phyloP scores from a whole-genome alignment of 2,797 vertebrate genomes.

The Smutsia gigantea region DNA sequence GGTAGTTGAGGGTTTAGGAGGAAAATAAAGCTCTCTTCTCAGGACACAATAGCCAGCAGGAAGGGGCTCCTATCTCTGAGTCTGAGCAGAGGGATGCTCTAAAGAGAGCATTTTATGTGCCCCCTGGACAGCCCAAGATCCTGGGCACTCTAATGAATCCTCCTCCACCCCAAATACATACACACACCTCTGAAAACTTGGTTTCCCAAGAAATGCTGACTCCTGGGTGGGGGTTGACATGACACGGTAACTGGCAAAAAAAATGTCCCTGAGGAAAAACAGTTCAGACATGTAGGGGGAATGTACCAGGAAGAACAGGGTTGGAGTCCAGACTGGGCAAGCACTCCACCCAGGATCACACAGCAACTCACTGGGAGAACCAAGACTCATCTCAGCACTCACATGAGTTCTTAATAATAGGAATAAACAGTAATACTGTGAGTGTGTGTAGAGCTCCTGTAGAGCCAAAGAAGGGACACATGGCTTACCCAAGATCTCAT shows the following conservation, averaged over 20 bases:
- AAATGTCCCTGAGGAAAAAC: neutral
- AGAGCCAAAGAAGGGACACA: neutral
- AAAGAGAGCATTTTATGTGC: neutral
- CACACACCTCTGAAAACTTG: neutral
- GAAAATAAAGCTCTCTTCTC: constrained; percentile 19
- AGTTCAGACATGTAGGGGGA: neutral
- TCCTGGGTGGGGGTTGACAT: neutral
- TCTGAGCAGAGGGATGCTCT: neutral
- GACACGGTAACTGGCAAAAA: neutral
- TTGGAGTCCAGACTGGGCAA: neutral
- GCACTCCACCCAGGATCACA: neutral
- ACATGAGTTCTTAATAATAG: neutral
- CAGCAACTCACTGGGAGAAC: neutral
- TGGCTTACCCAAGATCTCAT: neutral
- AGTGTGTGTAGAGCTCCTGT: neutral
- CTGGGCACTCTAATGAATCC: neutral
- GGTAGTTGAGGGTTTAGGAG: neutral
- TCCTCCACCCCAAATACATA: neutral
- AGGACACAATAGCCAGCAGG: neutral
- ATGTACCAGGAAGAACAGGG: neutral
- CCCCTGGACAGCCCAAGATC: neutral
- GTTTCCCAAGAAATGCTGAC: constrained; percentile 24
- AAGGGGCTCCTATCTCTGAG: neutral
- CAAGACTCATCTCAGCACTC: neutral
- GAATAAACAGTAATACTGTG: neutral